phyloP scores from a whole-genome alignment of 2,888 invertebrate genomes.

The Dasysyrphus tricinctus region DNA sequence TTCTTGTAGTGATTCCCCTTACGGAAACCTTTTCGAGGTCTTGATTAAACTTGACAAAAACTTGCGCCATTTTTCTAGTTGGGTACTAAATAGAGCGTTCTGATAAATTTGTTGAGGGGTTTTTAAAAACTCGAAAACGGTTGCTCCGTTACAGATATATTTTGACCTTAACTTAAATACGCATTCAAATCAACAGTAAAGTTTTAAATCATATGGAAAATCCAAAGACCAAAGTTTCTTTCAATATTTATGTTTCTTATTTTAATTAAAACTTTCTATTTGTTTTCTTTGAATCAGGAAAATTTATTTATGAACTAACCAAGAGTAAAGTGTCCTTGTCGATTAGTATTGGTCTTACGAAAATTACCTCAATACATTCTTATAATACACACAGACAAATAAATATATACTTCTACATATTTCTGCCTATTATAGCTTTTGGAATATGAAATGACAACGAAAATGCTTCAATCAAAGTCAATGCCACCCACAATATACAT shows the following conservation, averaged over 20 bases:
- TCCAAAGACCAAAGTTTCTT: neutral
- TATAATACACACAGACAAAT: neutral
- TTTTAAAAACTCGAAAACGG: no score
- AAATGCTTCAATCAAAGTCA: conserved; percentile 56
- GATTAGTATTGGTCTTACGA: neutral
- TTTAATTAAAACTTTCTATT: conserved; percentile 13
- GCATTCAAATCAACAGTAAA: neutral
- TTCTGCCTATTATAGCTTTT: neutral
- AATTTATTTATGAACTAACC: conserved; percentile 9
- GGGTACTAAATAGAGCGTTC: no score
- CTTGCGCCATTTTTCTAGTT: no score
- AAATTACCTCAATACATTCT: neutral
- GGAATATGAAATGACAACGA: conserved; percentile 31
- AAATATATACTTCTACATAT: neutral
- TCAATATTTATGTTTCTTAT: neutral
- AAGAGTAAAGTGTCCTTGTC: conserved; percentile 4
- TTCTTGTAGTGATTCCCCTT: no score
- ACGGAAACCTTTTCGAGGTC: no score
- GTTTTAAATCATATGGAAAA: neutral
- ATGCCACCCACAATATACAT: conserved; percentile 36
- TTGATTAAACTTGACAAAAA: no score
- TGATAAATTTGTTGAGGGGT: no score
- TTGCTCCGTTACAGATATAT: no score
- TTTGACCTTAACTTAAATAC: neutral
- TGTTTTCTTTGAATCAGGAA: neutral